Base-by-base conservation (phyloP, 2,113 vertebrate genomes). In the Neotoma lepida region DNA sequence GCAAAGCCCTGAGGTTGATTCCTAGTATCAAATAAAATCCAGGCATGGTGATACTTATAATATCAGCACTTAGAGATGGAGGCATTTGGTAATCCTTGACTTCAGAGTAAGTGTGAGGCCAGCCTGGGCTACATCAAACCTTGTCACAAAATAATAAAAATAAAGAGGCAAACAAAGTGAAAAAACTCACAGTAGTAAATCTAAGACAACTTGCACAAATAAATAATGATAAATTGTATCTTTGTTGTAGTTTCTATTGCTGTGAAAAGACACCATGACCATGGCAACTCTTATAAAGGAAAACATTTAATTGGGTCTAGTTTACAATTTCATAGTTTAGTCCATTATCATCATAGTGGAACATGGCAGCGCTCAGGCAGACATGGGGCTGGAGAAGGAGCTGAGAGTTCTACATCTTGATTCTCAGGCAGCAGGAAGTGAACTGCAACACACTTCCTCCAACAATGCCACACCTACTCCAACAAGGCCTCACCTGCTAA, bases 191-290 rank as follows among this genome's bases (percentile, higher is more conserved):
- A 86, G 14, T 44, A 46, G 20, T 46, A 90, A 86, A 85, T 73
- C 22, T 86, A 80, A 80, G 54, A 80, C 78, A 89, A 73, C 35
- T 46, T 68, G 26, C 3, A 39, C 39, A 92, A 66, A 74, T 30
- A 95, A 86, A 81, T 74, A 73, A 70, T 87, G 44, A 35, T 80
- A 39, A 86, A 70, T 89, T 89, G 85, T 13, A 14, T 68, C 35
- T 68, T 68, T 6, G 35, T 68, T 68, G 18, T 6, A n/a, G 33
- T 68, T 68, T 68, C 66, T 68, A 17, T 68, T 68, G 33, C 66
- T 68, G 17, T 35, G 33, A 68, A 68, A 33, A 68, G 33, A n/a
- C 33, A n/a, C 66, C 15, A n/a, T n/a, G 66, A 68, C 66, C 33
- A n/a, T 68, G 33, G 66, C 66, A 35, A 35, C 6, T 68, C 66